A percentile compares a stretch with the other conserved stretches of the same genome.
Evolutionary conservation across 2,888 invertebrate species (phyloP).

Genomic region (Acanthacorydalis orientalis): DNA sequence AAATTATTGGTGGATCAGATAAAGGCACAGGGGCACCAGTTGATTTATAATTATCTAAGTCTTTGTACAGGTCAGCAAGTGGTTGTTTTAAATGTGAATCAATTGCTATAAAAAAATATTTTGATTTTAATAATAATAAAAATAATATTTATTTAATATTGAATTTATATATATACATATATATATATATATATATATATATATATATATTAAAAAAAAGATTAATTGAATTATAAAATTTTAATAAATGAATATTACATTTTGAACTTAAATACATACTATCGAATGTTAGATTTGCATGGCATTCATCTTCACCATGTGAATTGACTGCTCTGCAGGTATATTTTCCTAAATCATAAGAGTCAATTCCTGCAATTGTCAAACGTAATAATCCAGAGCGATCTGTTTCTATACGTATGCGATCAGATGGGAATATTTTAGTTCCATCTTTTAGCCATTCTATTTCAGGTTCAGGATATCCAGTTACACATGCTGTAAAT

Average conservation of each 20-base stretch:
- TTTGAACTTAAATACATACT: conserved; percentile 33
- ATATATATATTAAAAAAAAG: too few relatives aligned
- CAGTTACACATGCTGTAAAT: conserved; percentile 84
- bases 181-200: too few relatives aligned
- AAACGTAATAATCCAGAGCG: conserved; percentile 68
- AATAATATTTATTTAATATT: too few relatives aligned
- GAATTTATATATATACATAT: too few relatives aligned
- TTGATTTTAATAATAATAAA: too few relatives aligned
- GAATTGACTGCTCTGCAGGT: conserved; percentile 68
- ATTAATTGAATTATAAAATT: too few relatives aligned
- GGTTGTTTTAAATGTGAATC: conserved; percentile 50
- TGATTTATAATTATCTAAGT: conserved; percentile 67
- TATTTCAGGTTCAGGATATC: conserved; percentile 73
- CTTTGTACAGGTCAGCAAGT: conserved; percentile 62
- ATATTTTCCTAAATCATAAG: conserved; percentile 72
- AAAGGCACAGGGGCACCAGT: conserved; percentile 76
- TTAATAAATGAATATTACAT: not conserved
- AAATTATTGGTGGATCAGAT: conserved; percentile 80
- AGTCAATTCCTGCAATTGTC: conserved; percentile 58
- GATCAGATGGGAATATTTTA: conserved; percentile 63
- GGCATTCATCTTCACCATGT: conserved; percentile 67
- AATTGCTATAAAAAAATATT: conserved; percentile 35
- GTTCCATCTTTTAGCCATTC: conserved; percentile 74
- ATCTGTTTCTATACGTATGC: conserved; percentile 69
- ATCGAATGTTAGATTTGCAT: conserved; percentile 65